Evolutionary conservation across 2,113 vertebrate genomes (phyloP).

Genomic region (Todiramphus saurophagus): DNA sequence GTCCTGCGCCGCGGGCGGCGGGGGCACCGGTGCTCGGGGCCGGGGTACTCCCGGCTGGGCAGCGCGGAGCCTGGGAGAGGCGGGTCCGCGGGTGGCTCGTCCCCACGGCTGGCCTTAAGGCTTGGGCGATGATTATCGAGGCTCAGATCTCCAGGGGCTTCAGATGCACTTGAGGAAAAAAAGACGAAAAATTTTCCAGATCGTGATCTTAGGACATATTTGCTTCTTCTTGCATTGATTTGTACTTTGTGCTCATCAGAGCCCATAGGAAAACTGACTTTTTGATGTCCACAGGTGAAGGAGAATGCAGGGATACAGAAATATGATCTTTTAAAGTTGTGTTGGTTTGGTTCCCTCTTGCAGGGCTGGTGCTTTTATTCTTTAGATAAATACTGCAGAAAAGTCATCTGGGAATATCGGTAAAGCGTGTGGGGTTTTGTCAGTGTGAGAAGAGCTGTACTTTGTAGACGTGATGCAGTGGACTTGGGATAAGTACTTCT

Average conservation of each 20-base stretch:
- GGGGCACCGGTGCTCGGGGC: neutral
- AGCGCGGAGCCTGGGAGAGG: neutral
- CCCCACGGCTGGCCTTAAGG: too few species aligned
- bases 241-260: neutral
- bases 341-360: fast-evolving
- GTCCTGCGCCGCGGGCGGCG: neutral
- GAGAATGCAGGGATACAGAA: fast-evolving
- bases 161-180: fast-evolving
- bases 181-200: fast-evolving
- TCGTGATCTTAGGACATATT: fast-evolving
- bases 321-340: fast-evolving
- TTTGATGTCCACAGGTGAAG: neutral
- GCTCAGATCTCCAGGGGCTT: fast-evolving
- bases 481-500: neutral
- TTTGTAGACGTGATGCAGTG: fast-evolving
- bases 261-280: neutral
- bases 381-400: neutral
- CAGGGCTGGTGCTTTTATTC: neutral
- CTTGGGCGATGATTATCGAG: neutral
- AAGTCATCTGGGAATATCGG: neutral
- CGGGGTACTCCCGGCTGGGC: neutral
- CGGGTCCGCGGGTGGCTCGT: neutral
- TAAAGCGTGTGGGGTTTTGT: neutral
- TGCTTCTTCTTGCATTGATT: neutral
- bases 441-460: neutral